A percentile compares a stretch with the other conserved stretches of the same genome.
phyloP scores from a whole-genome alignment of 2,797 vertebrate genomes.

The Anabas testudineus region DNA sequence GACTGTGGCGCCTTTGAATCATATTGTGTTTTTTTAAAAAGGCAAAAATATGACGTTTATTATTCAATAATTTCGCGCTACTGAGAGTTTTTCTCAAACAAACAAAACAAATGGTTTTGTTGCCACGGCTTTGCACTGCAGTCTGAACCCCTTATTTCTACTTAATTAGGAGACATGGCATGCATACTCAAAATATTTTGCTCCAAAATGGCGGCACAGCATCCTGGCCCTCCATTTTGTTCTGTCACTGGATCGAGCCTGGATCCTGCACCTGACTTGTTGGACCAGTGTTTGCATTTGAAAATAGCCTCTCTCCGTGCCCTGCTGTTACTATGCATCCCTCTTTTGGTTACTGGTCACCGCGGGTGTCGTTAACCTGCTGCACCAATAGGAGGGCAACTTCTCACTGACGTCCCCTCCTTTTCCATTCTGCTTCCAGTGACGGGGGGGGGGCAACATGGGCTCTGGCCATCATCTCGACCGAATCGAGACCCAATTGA shows the following conservation, averaged over 20 bases:
- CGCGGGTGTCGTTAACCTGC: conserved; percentile 50
- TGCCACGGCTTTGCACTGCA: conserved; percentile 40
- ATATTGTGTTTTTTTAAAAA: conserved; percentile 35
- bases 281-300: conserved; percentile 75
- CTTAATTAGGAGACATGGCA: conserved; percentile 63
- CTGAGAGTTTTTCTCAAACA: conserved; percentile 28
- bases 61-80: conserved; percentile 49
- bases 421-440: conserved; percentile 64
- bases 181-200: conserved; percentile 70
- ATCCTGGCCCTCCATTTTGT: conserved; percentile 80
- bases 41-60: conserved; percentile 47
- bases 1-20: conserved; percentile 64
- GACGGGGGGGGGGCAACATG: conserved; percentile 49
- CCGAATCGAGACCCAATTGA: conserved; percentile 63
- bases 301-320: conserved; percentile 69
- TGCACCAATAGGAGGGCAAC: conserved; percentile 66
- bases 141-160: conserved; percentile 51
- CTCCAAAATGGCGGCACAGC: conserved; percentile 80
- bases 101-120: conserved; percentile 37
- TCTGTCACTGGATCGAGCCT: conserved; percentile 70
- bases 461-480: conserved; percentile 70
- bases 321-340: conserved; percentile 77
- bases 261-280: conserved; percentile 77
- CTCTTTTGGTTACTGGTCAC: conserved; percentile 66
- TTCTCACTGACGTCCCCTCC: conserved; percentile 50